These are phyloP conservation scores for Drosophila oshimai DNA, from an alignment of 1,140 invertebrate genomes.

Conservation along the genomic window DNA sequence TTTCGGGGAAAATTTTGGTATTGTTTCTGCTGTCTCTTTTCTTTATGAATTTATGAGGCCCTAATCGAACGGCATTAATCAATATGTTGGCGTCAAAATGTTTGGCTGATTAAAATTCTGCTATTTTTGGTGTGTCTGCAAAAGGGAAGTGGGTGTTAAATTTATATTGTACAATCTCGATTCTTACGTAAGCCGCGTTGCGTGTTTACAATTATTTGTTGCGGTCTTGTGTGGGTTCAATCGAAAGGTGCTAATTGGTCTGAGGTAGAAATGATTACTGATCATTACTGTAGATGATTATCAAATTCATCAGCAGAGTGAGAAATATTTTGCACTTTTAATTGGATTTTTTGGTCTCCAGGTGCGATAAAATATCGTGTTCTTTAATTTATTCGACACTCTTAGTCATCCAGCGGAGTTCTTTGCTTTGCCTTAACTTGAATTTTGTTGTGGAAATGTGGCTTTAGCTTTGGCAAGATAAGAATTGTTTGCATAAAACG, in stretches of 20 bases:
- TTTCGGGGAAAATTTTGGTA: constrained; percentile 1
- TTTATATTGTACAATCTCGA: constrained; percentile 6
- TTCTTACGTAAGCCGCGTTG: constrained; percentile 45
- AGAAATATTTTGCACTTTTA: constrained; percentile 1
- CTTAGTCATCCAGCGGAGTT: constrained; percentile 37
- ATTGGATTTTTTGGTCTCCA: background rate
- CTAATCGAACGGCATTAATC: constrained; percentile 73
- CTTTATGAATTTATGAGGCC: constrained; percentile 43
- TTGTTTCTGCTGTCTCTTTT: background rate
- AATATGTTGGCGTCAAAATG: constrained; percentile 59
- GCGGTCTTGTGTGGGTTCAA: constrained; percentile 30
- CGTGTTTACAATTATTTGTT: constrained; percentile 53
- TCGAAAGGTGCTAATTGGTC: constrained; percentile 55
- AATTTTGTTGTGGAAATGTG: constrained; percentile 1
- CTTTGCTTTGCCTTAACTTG: background rate
- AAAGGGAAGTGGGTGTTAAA: constrained; percentile 9
- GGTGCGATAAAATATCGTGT: background rate
- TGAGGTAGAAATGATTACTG: constrained; percentile 21
- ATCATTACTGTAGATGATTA: constrained; percentile 31
- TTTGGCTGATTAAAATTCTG: constrained; percentile 67
- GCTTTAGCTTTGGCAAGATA: constrained; percentile 24
- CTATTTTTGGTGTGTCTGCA: constrained; percentile 55
- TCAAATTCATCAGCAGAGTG: constrained; percentile 11
- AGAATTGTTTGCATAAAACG: constrained; percentile 62
- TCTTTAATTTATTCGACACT: background rate